Base-by-base conservation (phyloP, 2,113 vertebrate genomes). In the Coregonus clupeaformis region DNA sequence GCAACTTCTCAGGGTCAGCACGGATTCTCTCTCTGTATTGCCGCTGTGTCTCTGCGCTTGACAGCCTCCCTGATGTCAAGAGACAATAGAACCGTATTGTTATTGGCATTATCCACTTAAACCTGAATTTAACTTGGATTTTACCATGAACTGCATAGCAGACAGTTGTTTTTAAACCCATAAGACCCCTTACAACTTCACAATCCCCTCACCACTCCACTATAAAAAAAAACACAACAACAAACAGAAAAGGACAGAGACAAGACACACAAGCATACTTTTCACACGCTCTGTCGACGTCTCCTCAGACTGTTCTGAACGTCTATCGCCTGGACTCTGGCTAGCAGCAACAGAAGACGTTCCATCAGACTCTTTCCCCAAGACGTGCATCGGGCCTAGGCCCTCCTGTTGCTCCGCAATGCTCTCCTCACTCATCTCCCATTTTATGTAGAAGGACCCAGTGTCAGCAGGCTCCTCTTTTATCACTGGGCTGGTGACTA, bases 11-110 rank as follows among this genome's bases (percentile, higher is more conserved):
- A 2, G 83, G 85, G 36, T 85, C 81, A 14, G 81, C 73, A 6
- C 79, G 70, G 62, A 81, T 73, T 73, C 77, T 79, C 72, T 80
- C 77, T 52, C 83, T 79, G 72, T 80, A 85, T 25, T 71, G 73
- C 59, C 74, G 70, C 52, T 78, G 73, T 16, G 69, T 59, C 57
- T 86, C 82, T 7, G 71, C 76, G 29, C 65, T 74, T 5, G 70
- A 70, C 64, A 71, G 9, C 36, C 18, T 72, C 27, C 69, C 84
- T 80, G 52, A 18, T 65, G 62, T 64, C 12, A 27, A 3, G n/a
- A 29, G 11, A 32, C 1, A 36, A 47, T 22, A 16, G 57, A 60
- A 60, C 57, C n/a, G 1, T 22, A 24, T n/a, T 60, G 18, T n/a
- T 22, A 60, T 24, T 22, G n/a, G 18, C 57, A 60, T 24, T 5